These are phyloP conservation scores for Magallana angulata DNA, from an alignment of 1,140 invertebrate genomes.

Conservation along the genomic window DNA sequence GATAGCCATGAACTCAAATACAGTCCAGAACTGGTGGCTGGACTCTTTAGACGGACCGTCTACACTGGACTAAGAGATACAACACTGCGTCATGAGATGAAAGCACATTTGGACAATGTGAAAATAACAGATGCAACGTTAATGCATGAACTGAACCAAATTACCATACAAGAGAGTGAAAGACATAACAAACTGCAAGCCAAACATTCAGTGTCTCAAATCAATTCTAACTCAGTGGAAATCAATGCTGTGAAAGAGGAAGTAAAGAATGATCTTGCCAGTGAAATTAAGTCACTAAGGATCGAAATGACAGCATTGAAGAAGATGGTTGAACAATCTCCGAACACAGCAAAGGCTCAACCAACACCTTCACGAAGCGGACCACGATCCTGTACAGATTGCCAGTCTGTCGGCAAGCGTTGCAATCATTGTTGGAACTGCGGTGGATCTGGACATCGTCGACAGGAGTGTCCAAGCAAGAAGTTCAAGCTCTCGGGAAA, in stretches of 20 bases:
- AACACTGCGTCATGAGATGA: constrained; percentile 22
- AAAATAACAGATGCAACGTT: not conserved
- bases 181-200: not conserved
- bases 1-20: constrained; percentile 12
- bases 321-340: not conserved
- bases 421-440: constrained; percentile 41
- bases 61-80: constrained; percentile 5
- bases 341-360: not conserved
- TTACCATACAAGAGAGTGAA: constrained; percentile 6
- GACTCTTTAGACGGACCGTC: not conserved
- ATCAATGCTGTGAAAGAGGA: not conserved
- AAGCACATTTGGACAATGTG: not conserved
- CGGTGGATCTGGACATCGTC: constrained; percentile 23
- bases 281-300: not conserved
- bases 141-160: not conserved
- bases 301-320: not conserved
- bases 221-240: too few species aligned
- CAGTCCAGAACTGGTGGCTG: not conserved
- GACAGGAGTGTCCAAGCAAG: not conserved
- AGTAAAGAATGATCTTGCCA: not conserved
- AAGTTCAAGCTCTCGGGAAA: not conserved
- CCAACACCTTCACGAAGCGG: not conserved
- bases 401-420: not conserved
- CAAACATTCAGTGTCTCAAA: too few species aligned
- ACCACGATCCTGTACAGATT: not conserved